Conservation (phyloP, 1,140 invertebrate species). For the Drosophila navojoa region DNA sequence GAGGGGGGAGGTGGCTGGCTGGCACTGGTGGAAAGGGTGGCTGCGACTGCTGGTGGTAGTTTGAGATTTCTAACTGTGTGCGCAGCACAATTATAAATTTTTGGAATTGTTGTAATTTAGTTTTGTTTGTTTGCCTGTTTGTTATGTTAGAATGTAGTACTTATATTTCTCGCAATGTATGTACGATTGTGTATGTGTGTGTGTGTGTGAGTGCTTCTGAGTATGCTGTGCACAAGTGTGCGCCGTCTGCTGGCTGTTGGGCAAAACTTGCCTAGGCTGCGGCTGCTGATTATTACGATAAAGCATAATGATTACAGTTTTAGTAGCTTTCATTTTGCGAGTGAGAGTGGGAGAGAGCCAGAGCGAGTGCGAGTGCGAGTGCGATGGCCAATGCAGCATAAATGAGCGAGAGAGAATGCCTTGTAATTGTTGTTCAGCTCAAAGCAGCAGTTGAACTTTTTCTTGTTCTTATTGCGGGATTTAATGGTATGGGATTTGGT, state of each 20-base stretch:
- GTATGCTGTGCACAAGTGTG: constrained; percentile 43
- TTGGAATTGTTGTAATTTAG: constrained; percentile 82
- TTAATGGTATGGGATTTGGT: constrained; percentile 28
- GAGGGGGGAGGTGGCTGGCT: constrained; percentile 3
- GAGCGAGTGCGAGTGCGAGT: constrained; percentile 13
- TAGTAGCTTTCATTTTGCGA: constrained; percentile 63
- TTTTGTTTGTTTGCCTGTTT: constrained; percentile 81
- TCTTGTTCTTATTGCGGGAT: constrained; percentile 55
- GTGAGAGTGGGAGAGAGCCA: constrained; percentile 3
- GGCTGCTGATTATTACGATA: constrained; percentile 79
- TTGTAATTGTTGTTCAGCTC: constrained; percentile 64
- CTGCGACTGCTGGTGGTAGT: constrained; percentile 63
- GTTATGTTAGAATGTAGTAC: constrained; percentile 61
- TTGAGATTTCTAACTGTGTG: constrained; percentile 71
- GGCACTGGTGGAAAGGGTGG: constrained; percentile 14
- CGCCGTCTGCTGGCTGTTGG: constrained; percentile 51
- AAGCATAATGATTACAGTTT: constrained; percentile 82
- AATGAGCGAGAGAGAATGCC: constrained; percentile 39
- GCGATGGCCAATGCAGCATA: constrained; percentile 17
- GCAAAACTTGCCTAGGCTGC: constrained; percentile 51
- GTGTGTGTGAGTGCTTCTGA: constrained; percentile 38
- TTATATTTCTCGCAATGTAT: constrained; percentile 28
- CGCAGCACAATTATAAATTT: constrained; percentile 80
- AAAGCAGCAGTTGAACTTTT: constrained; percentile 73
- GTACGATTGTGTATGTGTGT: constrained; percentile 18